Evolutionary conservation across 1,140 invertebrate species (phyloP).

Genomic region (Metaphire vulgaris): DNA sequence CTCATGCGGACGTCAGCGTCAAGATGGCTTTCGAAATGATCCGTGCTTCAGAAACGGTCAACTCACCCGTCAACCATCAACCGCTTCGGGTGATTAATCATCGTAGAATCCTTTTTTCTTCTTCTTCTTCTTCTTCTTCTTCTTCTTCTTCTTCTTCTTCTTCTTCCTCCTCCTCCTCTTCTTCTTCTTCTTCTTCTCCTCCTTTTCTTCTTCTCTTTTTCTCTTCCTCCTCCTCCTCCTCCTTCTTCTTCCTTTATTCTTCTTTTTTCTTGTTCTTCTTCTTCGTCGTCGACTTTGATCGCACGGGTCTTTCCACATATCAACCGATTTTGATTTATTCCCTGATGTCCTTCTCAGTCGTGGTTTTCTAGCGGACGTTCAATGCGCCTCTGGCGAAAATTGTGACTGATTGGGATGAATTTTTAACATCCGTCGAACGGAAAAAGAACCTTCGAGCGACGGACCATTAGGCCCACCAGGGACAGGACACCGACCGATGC

Average conservation of each 20-base stretch:
- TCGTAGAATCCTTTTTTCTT: neutral
- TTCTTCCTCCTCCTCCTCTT: constrained; percentile 8
- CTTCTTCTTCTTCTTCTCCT: constrained; percentile 9
- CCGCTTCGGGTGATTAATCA: neutral
- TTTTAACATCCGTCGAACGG: too few species aligned
- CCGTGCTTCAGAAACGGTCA: neutral
- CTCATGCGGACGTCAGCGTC: neutral
- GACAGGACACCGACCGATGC: too few species aligned
- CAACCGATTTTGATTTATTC: neutral
- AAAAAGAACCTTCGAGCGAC: too few species aligned
- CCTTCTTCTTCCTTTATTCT: neutral
- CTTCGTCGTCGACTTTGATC: neutral
- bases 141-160: constrained; percentile 2
- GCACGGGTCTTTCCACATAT: neutral
- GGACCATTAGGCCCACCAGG: too few species aligned
- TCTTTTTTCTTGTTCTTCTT: too few species aligned
- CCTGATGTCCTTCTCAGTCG: too few species aligned
- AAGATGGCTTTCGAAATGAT: neutral
- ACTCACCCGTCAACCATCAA: neutral
- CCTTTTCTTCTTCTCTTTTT: neutral
- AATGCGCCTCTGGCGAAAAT: too few species aligned
- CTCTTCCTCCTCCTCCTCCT: constrained; percentile 7
- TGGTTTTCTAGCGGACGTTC: too few species aligned
- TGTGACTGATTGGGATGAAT: too few species aligned
- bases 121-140: neutral